Evolutionary conservation across 1,140 invertebrate species (phyloP).

Genomic region (Macrocentrus cingulum): DNA sequence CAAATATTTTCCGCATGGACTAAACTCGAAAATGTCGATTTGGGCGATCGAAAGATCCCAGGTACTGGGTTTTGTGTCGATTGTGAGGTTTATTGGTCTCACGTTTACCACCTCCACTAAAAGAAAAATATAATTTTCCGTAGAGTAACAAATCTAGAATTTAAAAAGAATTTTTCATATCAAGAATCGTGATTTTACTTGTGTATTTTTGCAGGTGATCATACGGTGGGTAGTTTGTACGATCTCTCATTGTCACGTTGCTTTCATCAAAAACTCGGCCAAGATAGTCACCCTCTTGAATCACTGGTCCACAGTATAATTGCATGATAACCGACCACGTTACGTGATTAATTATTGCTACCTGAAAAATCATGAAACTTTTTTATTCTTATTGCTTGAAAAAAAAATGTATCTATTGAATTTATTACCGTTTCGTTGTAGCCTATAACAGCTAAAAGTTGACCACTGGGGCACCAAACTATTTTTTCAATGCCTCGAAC

Average conservation of each 20-base stretch:
- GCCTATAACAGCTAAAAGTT: conserved; percentile 51
- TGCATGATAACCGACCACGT: conserved; percentile 51
- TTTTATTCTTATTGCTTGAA: neutral
- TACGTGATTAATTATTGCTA: conserved; percentile 49
- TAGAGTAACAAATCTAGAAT: neutral
- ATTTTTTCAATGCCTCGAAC: conserved; percentile 48
- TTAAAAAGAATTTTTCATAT: conserved; percentile 11
- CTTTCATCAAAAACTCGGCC: conserved; percentile 50
- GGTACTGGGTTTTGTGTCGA: conserved; percentile 37
- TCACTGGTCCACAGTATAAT: conserved; percentile 47
- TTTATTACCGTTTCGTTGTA: conserved; percentile 55
- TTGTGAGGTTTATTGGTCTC: conserved; percentile 49
- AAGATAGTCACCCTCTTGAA: conserved; percentile 45
- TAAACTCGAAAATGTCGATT: conserved; percentile 51
- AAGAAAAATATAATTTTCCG: conserved; percentile 26
- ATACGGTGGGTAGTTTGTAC: conserved; percentile 36
- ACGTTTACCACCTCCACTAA: conserved; percentile 48
- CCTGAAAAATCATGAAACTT: conserved; percentile 31
- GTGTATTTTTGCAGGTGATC: conserved; percentile 33
- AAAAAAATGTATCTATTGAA: too few relatives aligned
- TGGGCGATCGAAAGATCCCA: conserved; percentile 35
- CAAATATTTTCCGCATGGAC: conserved; percentile 50
- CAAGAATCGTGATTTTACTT: conserved; percentile 37
- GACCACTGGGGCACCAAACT: conserved; percentile 50
- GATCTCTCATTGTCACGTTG: conserved; percentile 20